Evolutionary conservation across 2,888 invertebrate species (phyloP).

Genomic region (Agrotis segetum): DNA sequence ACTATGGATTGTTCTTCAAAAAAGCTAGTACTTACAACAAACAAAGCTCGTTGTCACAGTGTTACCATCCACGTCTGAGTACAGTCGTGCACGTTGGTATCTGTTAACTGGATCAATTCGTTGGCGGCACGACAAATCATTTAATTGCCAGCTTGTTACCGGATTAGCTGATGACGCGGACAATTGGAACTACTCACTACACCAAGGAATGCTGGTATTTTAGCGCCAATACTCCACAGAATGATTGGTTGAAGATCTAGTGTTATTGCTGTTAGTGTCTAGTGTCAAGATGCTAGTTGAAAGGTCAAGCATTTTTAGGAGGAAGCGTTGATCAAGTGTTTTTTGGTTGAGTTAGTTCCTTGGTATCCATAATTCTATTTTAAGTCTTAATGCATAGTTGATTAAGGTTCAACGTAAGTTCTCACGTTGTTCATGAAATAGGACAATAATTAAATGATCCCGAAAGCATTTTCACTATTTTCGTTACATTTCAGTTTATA

Average conservation of each 20-base stretch:
- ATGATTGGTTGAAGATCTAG: constrained; percentile 1
- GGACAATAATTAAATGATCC: neutral
- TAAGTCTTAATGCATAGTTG: neutral
- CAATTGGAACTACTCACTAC: constrained; percentile 45
- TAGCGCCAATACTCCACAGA: constrained; percentile 17
- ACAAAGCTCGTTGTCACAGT: constrained; percentile 1
- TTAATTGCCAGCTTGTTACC: constrained; percentile 61
- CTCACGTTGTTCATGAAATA: neutral
- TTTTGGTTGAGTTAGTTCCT: neutral
- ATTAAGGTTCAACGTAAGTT: neutral
- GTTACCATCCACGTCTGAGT: constrained; percentile 3
- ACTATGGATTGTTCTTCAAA: neutral
- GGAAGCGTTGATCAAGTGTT: neutral
- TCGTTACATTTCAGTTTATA: neutral
- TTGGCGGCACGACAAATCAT: constrained; percentile 64
- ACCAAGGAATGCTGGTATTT: constrained; percentile 43
- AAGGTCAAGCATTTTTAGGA: neutral
- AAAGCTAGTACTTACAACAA: neutral
- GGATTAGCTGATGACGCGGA: constrained; percentile 59
- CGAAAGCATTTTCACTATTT: neutral
- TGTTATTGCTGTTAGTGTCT: neutral
- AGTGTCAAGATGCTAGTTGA: neutral
- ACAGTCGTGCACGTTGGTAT: constrained; percentile 29
- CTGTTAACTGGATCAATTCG: constrained; percentile 60
- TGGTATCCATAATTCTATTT: neutral